A percentile compares a stretch with the other conserved stretches of the same genome.
phyloP scores from a whole-genome alignment of 2,113 vertebrate genomes.

The Microcebus murinus region DNA sequence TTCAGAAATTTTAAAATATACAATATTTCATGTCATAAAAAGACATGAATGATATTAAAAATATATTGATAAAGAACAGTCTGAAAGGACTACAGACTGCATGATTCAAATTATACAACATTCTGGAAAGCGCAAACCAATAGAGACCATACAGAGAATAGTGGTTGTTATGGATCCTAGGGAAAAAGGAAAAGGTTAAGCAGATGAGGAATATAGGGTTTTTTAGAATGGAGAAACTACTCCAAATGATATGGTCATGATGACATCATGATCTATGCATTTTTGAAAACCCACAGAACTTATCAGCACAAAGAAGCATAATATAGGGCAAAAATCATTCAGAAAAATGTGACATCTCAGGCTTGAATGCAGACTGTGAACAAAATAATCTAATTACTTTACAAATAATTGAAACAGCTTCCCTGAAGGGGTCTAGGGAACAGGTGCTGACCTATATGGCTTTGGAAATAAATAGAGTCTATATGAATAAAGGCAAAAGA shows the following conservation, averaged over 20 bases:
- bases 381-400: background rate
- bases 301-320: background rate
- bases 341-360: background rate
- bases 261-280: background rate
- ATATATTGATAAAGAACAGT: background rate
- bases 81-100: background rate
- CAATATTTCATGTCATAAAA: background rate
- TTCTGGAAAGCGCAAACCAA: background rate
- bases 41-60: background rate
- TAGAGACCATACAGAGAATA: background rate
- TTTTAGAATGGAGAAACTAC: background rate
- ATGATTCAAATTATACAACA: background rate
- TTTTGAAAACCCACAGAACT: background rate
- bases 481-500: background rate
- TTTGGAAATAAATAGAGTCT: background rate
- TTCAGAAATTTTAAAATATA: background rate
- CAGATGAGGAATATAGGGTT: background rate
- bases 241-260: background rate
- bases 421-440: background rate
- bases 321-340: background rate
- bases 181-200: background rate
- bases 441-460: background rate
- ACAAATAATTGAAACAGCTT: background rate
- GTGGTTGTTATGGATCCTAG: background rate
- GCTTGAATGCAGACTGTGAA: background rate